A percentile compares a stretch with the other conserved stretches of the same genome.
phyloP scores from a whole-genome alignment of 1,140 invertebrate genomes.

The Drosophila paulistorum region DNA sequence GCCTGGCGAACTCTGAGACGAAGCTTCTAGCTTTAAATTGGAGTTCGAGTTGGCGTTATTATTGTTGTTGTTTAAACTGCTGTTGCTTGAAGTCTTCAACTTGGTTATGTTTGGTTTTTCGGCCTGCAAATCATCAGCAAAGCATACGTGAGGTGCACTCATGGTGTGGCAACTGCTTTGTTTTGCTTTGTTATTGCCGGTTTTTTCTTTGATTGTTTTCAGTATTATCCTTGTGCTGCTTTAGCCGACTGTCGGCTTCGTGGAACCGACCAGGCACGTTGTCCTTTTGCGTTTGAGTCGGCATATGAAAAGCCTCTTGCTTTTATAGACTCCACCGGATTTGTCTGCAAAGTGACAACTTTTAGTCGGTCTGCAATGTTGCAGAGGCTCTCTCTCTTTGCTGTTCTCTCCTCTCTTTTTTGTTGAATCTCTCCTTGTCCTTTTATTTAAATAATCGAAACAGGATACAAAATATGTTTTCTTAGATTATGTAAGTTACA shows the following conservation, averaged over 20 bases:
- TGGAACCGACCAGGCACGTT: constrained; percentile 54
- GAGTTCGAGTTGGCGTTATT: constrained; percentile 36
- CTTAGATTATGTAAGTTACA: constrained; percentile 38
- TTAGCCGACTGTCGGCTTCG: constrained; percentile 2
- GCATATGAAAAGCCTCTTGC: constrained; percentile 62
- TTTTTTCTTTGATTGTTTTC: constrained; percentile 46
- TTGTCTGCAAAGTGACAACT: constrained; percentile 33
- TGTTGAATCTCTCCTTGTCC: constrained; percentile 21
- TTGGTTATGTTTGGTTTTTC: constrained; percentile 30
- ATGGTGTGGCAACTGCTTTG: constrained; percentile 41
- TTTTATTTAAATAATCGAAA: constrained; percentile 51
- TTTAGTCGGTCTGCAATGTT: constrained; percentile 36
- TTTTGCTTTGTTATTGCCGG: constrained; percentile 65
- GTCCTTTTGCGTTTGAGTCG: constrained; percentile 79
- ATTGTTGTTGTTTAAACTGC: constrained; percentile 47
- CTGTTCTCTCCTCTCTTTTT: not conserved
- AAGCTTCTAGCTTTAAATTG: constrained; percentile 30
- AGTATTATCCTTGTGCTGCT: constrained; percentile 22
- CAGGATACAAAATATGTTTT: constrained; percentile 50
- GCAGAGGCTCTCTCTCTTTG: constrained; percentile 1
- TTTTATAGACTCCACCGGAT: constrained; percentile 75
- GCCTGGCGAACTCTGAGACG: constrained; percentile 42
- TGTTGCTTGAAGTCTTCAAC: constrained; percentile 32
- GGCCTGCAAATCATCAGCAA: constrained; percentile 65
- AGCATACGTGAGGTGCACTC: constrained; percentile 72